Conservation (phyloP, 2,888 invertebrate species). For the Caenorhabditis plicata region DNA sequence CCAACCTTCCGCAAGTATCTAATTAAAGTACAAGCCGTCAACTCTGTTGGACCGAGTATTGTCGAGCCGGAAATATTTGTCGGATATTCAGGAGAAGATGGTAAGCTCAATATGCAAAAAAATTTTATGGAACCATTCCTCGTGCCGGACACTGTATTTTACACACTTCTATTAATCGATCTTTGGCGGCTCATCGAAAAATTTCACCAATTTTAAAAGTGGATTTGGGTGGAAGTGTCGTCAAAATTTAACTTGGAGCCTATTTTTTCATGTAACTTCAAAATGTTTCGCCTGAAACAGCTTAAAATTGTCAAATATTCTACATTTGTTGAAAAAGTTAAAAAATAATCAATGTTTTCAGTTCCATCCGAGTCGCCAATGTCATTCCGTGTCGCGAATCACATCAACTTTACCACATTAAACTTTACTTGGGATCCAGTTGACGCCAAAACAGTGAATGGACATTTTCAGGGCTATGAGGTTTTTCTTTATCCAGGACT, state of each 20-base stretch:
- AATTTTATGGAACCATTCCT: no score
- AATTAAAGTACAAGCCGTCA: constrained; percentile 72
- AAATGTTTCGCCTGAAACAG: no score
- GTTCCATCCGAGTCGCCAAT: constrained; percentile 79
- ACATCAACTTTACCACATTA: constrained; percentile 81
- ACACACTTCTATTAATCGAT: no score
- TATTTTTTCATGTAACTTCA: no score
- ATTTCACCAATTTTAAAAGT: no score
- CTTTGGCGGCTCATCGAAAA: no score
- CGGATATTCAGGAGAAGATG: constrained; percentile 92
- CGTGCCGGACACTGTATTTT: no score
- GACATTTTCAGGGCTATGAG: constrained; percentile 93
- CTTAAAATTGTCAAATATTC: no score
- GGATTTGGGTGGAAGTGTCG: no score
- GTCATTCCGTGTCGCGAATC: constrained; percentile 79
- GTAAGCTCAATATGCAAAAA: constrained; percentile 58
- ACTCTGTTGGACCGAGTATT: constrained; percentile 56
- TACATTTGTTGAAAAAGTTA: no score
- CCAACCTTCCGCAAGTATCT: constrained; percentile 86
- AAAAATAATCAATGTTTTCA: constrained; percentile 52
- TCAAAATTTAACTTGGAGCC: no score
- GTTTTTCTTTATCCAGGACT: no score
- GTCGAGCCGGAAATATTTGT: constrained; percentile 80
- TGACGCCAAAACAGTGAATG: constrained; percentile 74
- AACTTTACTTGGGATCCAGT: constrained; percentile 86